Base-by-base conservation (phyloP, 2,888 invertebrate genomes). In the Ceratothoa steindachneri region DNA sequence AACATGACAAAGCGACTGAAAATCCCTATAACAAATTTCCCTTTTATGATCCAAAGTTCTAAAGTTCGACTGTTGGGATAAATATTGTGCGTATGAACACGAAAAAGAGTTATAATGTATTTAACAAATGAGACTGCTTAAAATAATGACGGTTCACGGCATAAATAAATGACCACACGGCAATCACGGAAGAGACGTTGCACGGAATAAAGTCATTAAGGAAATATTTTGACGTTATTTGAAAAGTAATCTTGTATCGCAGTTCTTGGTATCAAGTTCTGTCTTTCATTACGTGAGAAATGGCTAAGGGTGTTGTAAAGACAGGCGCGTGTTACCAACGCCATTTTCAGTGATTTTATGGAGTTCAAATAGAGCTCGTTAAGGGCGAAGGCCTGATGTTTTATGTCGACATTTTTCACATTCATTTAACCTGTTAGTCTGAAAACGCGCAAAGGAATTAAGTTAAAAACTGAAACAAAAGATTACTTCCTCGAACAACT, bases 131-230 rank as follows among this genome's bases (percentile, higher is more conserved):
- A 60, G 60, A 24, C 22, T 60, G 22, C 60, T 60, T 60, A 4
- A 60, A 24, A 60, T 4, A 60, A 60, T 60, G 60, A 24, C 27
- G 24, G 24, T 60, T 60, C 60, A 60, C 60, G 60, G 24, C 60
- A 60, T 2, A 24, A 7, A 60, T 60, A 60, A 60, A 22, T 24
- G 24, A n/a, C 60, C 60, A n/a, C 27, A 60, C 12, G 24, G 60
- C 60, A 15, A 5, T 5, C 41, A 41, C 41, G 41, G 7, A 41
- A 41, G 41, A 15, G 5, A 41, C 5, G 5, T 41, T 41, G 7
- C 41, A 41, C 41, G 41, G 15, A 41, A 41, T 41, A 15, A 41
- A 41, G 41, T 41, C 5, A 41, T 41, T 41, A 41, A 41, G 7
- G 5, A 41, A 15, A 9, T 41, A 41, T 41, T 41, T 41, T 5